Evolutionary conservation across 2,888 invertebrate species (phyloP).

Genomic region (Cataglyphis altisquamis): DNA sequence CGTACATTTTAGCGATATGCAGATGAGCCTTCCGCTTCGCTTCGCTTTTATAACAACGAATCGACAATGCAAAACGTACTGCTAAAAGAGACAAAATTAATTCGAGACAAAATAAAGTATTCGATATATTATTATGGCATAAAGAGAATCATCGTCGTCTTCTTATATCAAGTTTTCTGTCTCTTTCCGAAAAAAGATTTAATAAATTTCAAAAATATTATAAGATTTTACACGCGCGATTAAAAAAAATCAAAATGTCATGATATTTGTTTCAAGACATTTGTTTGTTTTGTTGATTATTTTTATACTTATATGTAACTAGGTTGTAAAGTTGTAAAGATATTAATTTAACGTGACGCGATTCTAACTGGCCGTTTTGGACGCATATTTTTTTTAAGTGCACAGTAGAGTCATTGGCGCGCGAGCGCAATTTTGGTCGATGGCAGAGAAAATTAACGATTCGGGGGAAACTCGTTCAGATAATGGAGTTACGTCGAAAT

Average conservation of each 20-base stretch:
- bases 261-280: not conserved
- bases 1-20: slow-evolving; percentile 43
- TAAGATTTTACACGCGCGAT: not conserved
- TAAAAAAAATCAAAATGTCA: not conserved
- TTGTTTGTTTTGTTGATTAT: not conserved
- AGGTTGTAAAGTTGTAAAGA: not conserved
- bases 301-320: not conserved
- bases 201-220: not conserved
- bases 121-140: not conserved
- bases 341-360: not conserved
- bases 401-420: slow-evolving; percentile 30
- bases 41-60: slow-evolving; percentile 41
- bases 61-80: not conserved
- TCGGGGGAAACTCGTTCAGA: slow-evolving; percentile 64
- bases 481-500: slow-evolving; percentile 73
- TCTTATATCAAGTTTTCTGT: not conserved
- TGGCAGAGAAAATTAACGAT: slow-evolving; percentile 62
- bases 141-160: too few relatives aligned
- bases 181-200: not conserved
- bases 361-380: not conserved
- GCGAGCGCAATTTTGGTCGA: slow-evolving; percentile 63
- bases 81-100: not conserved
- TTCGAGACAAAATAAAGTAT: not conserved
- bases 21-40: slow-evolving; percentile 56
- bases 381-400: slow-evolving; percentile 23